Evolutionary conservation across 1,140 invertebrate species (phyloP).

Genomic region (Zaprionus lachaisei): DNA sequence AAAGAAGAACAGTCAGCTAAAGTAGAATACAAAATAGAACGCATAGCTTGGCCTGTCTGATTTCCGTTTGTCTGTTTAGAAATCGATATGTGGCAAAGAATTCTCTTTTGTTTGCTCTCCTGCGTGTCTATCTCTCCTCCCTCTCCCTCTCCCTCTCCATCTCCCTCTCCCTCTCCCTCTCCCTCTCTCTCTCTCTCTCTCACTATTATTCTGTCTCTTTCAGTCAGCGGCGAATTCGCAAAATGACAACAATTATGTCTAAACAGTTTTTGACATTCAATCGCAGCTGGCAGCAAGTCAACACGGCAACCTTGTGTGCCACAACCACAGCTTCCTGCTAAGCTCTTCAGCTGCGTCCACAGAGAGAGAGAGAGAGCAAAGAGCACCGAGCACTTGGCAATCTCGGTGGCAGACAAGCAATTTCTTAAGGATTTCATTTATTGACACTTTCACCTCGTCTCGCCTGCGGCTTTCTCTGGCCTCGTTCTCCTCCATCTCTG

Average conservation of each 20-base stretch:
- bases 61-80: constrained; percentile 51
- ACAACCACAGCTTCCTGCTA: constrained; percentile 31
- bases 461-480: constrained; percentile 42
- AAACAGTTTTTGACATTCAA: constrained; percentile 76
- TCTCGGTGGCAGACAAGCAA: constrained; percentile 63
- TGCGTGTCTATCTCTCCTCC: neutral
- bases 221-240: constrained; percentile 34
- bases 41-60: constrained; percentile 28
- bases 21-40: constrained; percentile 23
- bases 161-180: constrained; percentile 20
- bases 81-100: constrained; percentile 63
- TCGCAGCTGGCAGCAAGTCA: constrained; percentile 50
- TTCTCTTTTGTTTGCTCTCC: constrained; percentile 13
- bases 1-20: constrained; percentile 21
- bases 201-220: constrained; percentile 4
- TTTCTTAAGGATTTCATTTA: constrained; percentile 81
- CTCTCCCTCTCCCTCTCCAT: constrained; percentile 23
- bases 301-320: constrained; percentile 42
- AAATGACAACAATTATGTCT: constrained; percentile 77
- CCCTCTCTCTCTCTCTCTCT: constrained; percentile 19
- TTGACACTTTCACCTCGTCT: constrained; percentile 69
- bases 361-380: constrained; percentile 7
- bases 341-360: constrained; percentile 48
- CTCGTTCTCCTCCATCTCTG: constrained; percentile 12
- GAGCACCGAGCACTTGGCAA: constrained; percentile 1